Evolutionary conservation across 2,797 vertebrate genomes (phyloP).

Genomic region (Poecilia wingei): DNA sequence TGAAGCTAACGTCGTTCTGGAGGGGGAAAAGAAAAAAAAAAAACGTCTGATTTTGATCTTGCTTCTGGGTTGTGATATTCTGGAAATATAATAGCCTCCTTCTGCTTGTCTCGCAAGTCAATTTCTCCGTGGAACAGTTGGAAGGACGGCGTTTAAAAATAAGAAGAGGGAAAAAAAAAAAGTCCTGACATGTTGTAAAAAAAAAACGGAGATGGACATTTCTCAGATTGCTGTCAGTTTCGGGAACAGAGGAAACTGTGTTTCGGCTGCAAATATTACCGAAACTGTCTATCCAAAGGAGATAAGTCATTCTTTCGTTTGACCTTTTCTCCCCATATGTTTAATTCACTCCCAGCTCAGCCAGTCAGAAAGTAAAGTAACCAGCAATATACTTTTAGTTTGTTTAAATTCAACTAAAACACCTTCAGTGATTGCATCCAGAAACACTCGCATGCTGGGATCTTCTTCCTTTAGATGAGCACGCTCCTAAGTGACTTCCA

Average conservation of each 20-base stretch:
- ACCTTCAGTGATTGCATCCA: background rate
- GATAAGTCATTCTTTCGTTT: background rate
- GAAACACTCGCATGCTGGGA: slow-evolving; percentile 19
- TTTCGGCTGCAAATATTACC: slow-evolving; percentile 12
- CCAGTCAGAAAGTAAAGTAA: background rate
- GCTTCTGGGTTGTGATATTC: fast-evolving
- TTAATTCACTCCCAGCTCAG: background rate
- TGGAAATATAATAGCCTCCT: background rate
- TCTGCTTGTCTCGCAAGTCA: background rate
- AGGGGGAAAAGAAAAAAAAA: too few species aligned
- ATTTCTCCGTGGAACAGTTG: slow-evolving; percentile 10
- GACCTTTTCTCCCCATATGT: background rate
- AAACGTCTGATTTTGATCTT: background rate
- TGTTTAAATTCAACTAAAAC: slow-evolving; percentile 3
- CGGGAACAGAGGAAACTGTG: slow-evolving; percentile 1
- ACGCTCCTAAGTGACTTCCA: slow-evolving; percentile 34
- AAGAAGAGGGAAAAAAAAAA: background rate
- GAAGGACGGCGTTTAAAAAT: background rate
- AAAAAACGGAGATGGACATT: slow-evolving; percentile 4
- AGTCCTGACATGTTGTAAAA: slow-evolving; percentile 14
- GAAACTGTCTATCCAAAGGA: slow-evolving; percentile 24
- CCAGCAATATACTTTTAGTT: background rate
- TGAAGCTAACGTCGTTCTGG: background rate
- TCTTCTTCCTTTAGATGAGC: slow-evolving; percentile 27
- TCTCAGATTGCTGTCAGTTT: slow-evolving; percentile 26